These are phyloP conservation scores for Cotesia typhae DNA, from an alignment of 1,140 invertebrate species.

Conservation along the genomic window DNA sequence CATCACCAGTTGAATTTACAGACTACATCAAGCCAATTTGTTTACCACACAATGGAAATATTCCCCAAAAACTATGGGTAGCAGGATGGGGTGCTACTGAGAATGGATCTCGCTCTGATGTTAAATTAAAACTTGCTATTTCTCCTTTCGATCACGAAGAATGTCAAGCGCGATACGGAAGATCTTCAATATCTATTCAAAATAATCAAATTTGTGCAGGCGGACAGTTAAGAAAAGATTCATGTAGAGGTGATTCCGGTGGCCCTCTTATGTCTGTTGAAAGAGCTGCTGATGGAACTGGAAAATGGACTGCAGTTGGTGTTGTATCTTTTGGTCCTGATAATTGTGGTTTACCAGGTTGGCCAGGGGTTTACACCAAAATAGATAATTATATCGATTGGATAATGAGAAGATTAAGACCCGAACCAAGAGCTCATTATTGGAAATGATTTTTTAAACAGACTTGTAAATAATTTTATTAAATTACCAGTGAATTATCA, in stretches of 20 bases:
- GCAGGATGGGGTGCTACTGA: constrained; percentile 88
- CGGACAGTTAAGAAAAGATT: constrained; percentile 71
- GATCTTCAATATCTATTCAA: constrained; percentile 46
- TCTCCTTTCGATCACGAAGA: constrained; percentile 58
- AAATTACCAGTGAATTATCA: too few species aligned
- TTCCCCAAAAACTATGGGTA: constrained; percentile 70
- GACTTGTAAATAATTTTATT: too few species aligned
- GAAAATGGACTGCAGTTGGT: constrained; percentile 68
- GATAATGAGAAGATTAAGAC: constrained; percentile 68
- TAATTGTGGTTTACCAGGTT: constrained; percentile 74
- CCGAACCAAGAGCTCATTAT: constrained; percentile 43
- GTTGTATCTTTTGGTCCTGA: constrained; percentile 80
- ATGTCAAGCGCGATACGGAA: constrained; percentile 63
- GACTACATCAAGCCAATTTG: constrained; percentile 84
- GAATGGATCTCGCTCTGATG: constrained; percentile 66
- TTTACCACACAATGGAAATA: constrained; percentile 70
- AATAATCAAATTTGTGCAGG: constrained; percentile 71
- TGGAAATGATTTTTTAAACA: too few species aligned
- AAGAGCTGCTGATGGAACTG: constrained; percentile 45
- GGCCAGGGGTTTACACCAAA: constrained; percentile 81
- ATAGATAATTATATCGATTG: constrained; percentile 74
- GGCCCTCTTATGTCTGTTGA: constrained; percentile 75
- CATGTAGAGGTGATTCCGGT: constrained; percentile 79
- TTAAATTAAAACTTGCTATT: constrained; percentile 68
- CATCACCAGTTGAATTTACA: constrained; percentile 69